Percentiles rank a stretch among this genome's conserved stretches.
Evolutionary conservation across 2,888 invertebrate genomes (phyloP).

Genomic region (Patella depressa): DNA sequence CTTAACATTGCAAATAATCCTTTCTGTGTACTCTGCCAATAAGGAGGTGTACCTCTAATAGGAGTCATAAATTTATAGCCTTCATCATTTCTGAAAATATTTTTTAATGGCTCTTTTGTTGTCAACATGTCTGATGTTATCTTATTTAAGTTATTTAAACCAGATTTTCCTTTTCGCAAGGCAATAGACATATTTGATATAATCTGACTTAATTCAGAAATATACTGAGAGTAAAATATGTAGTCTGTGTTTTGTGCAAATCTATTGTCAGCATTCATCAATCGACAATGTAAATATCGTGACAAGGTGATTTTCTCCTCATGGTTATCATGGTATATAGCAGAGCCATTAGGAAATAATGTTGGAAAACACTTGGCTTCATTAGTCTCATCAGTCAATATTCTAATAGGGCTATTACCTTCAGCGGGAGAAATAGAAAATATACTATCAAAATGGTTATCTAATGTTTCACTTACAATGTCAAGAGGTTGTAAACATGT

Average conservation of each 20-base stretch:
- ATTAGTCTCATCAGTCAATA: constrained; percentile 23
- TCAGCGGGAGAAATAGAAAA: constrained; percentile 34
- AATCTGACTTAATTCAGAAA: constrained; percentile 27
- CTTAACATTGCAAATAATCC: constrained; percentile 27
- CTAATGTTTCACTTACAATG: constrained; percentile 26
- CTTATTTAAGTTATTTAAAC: constrained; percentile 1
- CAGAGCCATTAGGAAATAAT: constrained; percentile 24
- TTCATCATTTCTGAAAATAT: constrained; percentile 17
- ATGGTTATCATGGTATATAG: constrained; percentile 19
- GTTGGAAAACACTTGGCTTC: constrained; percentile 30
- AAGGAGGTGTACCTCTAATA: constrained; percentile 25
- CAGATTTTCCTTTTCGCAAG: constrained; percentile 25
- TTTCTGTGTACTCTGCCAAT: constrained; percentile 22
- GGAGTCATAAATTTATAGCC: constrained; percentile 18
- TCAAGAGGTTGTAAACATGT: constrained; percentile 35
- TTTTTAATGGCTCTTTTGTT: constrained; percentile 17
- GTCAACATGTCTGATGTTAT: constrained; percentile 21
- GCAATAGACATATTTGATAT: constrained; percentile 25
- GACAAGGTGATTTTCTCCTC: background rate
- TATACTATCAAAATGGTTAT: constrained; percentile 26
- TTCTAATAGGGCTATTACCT: constrained; percentile 25
- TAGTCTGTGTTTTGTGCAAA: constrained; percentile 27
- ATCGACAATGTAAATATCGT: constrained; percentile 26
- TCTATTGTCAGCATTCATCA: constrained; percentile 23
- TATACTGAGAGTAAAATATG: constrained; percentile 30